A percentile compares a stretch with the other conserved stretches of the same genome.
Evolutionary conservation across 2,797 vertebrate genomes (phyloP).

Genomic region (Poliocrania exsul): DNA sequence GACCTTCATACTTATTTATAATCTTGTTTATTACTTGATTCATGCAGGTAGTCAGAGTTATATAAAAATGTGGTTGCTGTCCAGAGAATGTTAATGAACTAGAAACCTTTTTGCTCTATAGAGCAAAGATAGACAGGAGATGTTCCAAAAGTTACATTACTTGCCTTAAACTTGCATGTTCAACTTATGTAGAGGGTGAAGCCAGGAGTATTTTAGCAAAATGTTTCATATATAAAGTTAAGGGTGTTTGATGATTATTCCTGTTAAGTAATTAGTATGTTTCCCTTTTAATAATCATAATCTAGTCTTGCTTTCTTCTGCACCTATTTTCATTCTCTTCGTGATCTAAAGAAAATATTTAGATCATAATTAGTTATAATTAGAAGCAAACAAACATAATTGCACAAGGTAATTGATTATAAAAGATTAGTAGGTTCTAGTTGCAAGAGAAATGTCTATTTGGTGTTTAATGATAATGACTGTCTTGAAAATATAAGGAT

Average conservation of each 20-base stretch:
- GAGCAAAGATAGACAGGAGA: neutral
- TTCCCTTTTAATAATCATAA: conserved; percentile 75
- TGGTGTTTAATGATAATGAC: conserved; percentile 10
- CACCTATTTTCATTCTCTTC: conserved; percentile 64
- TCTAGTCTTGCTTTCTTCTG: conserved; percentile 58
- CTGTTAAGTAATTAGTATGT: conserved; percentile 74
- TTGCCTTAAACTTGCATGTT: conserved; percentile 33
- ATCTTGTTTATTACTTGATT: conserved; percentile 28
- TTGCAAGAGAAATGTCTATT: conserved; percentile 7
- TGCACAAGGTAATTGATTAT: conserved; percentile 65
- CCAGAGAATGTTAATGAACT: neutral
- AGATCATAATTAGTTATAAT: conserved; percentile 79
- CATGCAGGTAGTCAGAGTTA: neutral
- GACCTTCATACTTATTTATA: neutral
- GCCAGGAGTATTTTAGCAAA: conserved; percentile 50
- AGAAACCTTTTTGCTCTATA: neutral
- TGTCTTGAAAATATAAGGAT: neutral
- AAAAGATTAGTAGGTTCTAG: conserved; percentile 60
- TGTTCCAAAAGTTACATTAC: conserved; percentile 11
- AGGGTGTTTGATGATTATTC: conserved; percentile 67
- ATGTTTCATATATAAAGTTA: conserved; percentile 55
- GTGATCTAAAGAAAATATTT: conserved; percentile 79
- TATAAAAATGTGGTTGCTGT: neutral
- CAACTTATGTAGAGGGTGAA: conserved; percentile 6
- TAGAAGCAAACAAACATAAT: conserved; percentile 78